These are phyloP conservation scores for Cremastobaeus sp. DNA, from an alignment of 2,888 invertebrate genomes.

Conservation along the genomic window DNA sequence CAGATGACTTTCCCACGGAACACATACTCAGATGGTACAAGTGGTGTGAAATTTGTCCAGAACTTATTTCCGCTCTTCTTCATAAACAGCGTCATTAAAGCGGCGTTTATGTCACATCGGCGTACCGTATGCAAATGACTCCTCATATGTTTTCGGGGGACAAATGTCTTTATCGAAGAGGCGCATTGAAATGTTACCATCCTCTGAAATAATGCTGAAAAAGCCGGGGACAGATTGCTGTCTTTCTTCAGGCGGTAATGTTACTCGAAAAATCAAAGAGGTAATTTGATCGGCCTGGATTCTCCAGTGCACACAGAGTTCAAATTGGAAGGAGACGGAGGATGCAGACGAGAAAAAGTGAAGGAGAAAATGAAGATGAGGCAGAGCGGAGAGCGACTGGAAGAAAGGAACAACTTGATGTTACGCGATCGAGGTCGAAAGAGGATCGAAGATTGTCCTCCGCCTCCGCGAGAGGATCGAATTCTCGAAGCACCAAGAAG, in stretches of 20 bases:
- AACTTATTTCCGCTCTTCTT: conserved; percentile 26
- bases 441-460: conserved; percentile 63
- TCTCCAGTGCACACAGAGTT: conserved; percentile 62
- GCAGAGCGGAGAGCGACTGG: conserved; percentile 44
- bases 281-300: conserved; percentile 64
- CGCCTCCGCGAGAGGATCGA: conserved; percentile 63
- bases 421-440: conserved; percentile 64
- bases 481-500: conserved; percentile 63
- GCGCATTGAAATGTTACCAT: conserved; percentile 10
- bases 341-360: conserved; percentile 37
- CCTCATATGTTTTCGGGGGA: conserved; percentile 19
- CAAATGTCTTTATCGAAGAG: conserved; percentile 43
- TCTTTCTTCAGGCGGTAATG: conserved; percentile 29
- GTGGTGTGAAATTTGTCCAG: conserved; percentile 8
- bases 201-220: conserved; percentile 42
- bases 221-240: conserved; percentile 20
- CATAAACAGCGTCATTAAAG: conserved; percentile 30
- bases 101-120: conserved; percentile 11
- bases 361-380: conserved; percentile 37
- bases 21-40: conserved; percentile 14
- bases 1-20: conserved; percentile 18
- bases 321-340: conserved; percentile 24
- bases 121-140: conserved; percentile 29
- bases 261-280: conserved; percentile 33
- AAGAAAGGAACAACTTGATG: conserved; percentile 46